Conservation (phyloP, 2,888 invertebrate species). For the Acronicta aceris region DNA sequence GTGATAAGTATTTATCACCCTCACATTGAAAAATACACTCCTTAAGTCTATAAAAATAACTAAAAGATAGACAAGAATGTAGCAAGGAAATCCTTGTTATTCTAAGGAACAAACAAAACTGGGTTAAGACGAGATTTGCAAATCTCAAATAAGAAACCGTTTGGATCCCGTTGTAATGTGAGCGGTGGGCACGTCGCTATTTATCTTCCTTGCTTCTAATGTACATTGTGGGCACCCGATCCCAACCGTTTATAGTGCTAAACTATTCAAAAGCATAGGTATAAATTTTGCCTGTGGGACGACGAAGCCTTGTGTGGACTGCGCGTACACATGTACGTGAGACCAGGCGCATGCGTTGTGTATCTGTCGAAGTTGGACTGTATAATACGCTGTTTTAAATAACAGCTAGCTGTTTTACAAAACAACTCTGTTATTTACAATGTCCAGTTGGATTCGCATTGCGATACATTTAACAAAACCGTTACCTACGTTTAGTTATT, state of each 20-base stretch:
- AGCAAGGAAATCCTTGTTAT: conserved; percentile 24
- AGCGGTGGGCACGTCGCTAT: conserved; percentile 43
- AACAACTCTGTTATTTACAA: too few relatives aligned
- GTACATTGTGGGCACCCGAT: conserved; percentile 22
- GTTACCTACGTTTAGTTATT: too few relatives aligned
- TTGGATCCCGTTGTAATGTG: conserved; percentile 49
- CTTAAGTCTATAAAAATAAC: background rate
- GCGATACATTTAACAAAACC: too few relatives aligned
- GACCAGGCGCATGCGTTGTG: too few relatives aligned
- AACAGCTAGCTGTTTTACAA: too few relatives aligned
- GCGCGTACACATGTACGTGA: too few relatives aligned
- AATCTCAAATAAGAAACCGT: conserved; percentile 56
- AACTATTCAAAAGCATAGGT: background rate
- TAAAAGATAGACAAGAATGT: conserved; percentile 39
- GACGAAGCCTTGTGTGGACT: too few relatives aligned
- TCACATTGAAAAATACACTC: too few relatives aligned
- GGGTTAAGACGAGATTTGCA: conserved; percentile 69
- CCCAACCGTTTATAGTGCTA: background rate
- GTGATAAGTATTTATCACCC: too few relatives aligned
- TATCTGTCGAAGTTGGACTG: too few relatives aligned
- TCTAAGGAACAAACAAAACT: conserved; percentile 50
- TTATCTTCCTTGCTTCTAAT: conserved; percentile 44
- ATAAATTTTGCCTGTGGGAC: background rate
- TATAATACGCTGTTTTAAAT: too few relatives aligned
- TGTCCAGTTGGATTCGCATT: too few relatives aligned